Percentiles rank a stretch among this genome's conserved stretches.
These are phyloP conservation scores for Stenopsyche tienmushanensis DNA, from an alignment of 1,140 invertebrate species.

Conservation along the genomic window DNA sequence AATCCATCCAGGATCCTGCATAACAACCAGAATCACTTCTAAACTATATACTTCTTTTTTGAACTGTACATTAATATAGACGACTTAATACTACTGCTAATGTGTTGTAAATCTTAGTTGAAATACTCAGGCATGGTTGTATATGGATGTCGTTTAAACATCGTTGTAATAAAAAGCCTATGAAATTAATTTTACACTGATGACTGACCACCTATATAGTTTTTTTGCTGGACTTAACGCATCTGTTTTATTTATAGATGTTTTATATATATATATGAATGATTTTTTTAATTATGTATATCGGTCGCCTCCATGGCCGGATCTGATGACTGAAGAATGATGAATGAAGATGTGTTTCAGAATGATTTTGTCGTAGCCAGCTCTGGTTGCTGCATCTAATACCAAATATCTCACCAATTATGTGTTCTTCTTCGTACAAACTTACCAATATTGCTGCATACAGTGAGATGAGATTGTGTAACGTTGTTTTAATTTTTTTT, in stretches of 20 bases:
- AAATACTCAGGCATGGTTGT: neutral
- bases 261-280: too few relatives aligned
- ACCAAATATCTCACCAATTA: neutral
- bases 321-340: neutral
- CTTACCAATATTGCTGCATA: too few relatives aligned
- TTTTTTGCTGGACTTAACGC: too few relatives aligned
- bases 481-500: conserved; percentile 6
- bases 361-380: neutral
- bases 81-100: neutral
- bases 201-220: neutral
- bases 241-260: too few relatives aligned
- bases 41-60: neutral
- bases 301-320: neutral
- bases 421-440: neutral
- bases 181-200: neutral
- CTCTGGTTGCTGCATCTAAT: neutral
- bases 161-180: neutral
- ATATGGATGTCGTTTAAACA: conserved; percentile 2
- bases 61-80: neutral
- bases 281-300: too few relatives aligned
- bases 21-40: conserved; percentile 6
- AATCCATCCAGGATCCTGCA: neutral
- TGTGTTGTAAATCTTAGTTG: neutral
- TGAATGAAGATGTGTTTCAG: neutral
- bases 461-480: neutral